Conservation (phyloP, 2,888 invertebrate species). For the Acrocyrtus sp. region DNA sequence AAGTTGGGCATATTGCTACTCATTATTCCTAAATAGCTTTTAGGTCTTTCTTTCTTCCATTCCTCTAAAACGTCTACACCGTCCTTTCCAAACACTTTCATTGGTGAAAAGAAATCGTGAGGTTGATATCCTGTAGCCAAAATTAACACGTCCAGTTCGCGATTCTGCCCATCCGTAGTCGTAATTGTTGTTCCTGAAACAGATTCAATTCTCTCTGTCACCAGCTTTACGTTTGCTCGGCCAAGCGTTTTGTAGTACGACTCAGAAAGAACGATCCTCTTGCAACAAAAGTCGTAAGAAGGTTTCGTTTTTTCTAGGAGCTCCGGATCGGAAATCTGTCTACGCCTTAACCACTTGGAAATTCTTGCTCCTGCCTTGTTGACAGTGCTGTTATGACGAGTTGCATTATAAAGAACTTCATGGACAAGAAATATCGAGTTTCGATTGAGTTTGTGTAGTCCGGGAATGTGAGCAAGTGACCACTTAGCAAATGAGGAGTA, state of each 20-base stretch:
- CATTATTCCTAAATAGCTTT: slow-evolving; percentile 30
- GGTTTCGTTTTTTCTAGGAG: slow-evolving; percentile 35
- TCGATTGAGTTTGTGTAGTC: slow-evolving; percentile 19
- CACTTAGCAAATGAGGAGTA: slow-evolving; percentile 25
- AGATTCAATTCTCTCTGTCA: slow-evolving; percentile 17
- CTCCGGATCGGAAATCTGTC: slow-evolving; percentile 27
- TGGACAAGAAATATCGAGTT: slow-evolving; percentile 10
- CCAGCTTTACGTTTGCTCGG: slow-evolving; percentile 28
- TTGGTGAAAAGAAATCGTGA: slow-evolving; percentile 43
- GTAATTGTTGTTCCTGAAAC: slow-evolving; percentile 23
- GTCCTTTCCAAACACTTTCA: slow-evolving; percentile 36
- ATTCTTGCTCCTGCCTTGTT: slow-evolving; percentile 26
- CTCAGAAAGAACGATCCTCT: slow-evolving; percentile 36
- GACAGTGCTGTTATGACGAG: slow-evolving; percentile 7
- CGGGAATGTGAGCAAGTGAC: slow-evolving; percentile 33
- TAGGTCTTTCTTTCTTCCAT: slow-evolving; percentile 42
- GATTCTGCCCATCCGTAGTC: slow-evolving; percentile 23
- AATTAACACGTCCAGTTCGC: slow-evolving; percentile 44
- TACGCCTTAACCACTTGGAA: slow-evolving; percentile 11
- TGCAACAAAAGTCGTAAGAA: slow-evolving; percentile 45
- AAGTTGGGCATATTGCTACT: slow-evolving; percentile 46
- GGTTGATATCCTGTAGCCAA: slow-evolving; percentile 51
- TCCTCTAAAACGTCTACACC: slow-evolving; percentile 32
- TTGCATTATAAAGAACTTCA: slow-evolving; percentile 9
- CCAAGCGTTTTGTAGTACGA: slow-evolving; percentile 29